phyloP scores from a whole-genome alignment of 2,888 invertebrate genomes.

The Cheilosia urbana region DNA sequence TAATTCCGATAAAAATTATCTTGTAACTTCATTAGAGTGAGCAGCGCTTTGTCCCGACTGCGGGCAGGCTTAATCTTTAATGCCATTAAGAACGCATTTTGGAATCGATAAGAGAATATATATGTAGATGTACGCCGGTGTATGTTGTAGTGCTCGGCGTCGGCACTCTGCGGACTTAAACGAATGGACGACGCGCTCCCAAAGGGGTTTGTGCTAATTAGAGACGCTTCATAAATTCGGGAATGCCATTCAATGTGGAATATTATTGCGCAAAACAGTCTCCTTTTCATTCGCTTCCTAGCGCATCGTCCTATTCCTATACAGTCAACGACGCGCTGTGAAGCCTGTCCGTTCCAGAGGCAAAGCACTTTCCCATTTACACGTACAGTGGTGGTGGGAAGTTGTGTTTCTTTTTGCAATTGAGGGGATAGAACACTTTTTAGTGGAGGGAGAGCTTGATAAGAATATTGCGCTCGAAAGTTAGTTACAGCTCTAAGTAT shows the following conservation, averaged over 20 bases:
- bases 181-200: constrained; percentile 31
- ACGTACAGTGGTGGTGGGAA: constrained; percentile 18
- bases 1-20: constrained; percentile 68
- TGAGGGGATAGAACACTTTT: too few species aligned
- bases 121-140: background rate
- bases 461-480: too few species aligned
- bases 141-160: constrained; percentile 23
- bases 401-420: background rate
- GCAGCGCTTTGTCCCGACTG: background rate
- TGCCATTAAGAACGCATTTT: constrained; percentile 62
- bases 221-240: constrained; percentile 75
- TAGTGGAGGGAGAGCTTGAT: too few species aligned
- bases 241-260: constrained; percentile 69
- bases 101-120: constrained; percentile 13
- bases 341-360: constrained; percentile 66
- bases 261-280: constrained; percentile 63
- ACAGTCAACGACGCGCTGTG: constrained; percentile 44
- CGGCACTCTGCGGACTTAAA: constrained; percentile 20
- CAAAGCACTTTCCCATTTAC: constrained; percentile 29
- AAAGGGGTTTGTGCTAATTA: constrained; percentile 73
- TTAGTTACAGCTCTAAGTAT: too few species aligned
- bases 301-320: background rate
- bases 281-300: constrained; percentile 4
- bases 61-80: constrained; percentile 45
- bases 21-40: constrained; percentile 44